Base-by-base conservation (phyloP, 2,888 invertebrate genomes). In the Acrocyrtus sp. region DNA sequence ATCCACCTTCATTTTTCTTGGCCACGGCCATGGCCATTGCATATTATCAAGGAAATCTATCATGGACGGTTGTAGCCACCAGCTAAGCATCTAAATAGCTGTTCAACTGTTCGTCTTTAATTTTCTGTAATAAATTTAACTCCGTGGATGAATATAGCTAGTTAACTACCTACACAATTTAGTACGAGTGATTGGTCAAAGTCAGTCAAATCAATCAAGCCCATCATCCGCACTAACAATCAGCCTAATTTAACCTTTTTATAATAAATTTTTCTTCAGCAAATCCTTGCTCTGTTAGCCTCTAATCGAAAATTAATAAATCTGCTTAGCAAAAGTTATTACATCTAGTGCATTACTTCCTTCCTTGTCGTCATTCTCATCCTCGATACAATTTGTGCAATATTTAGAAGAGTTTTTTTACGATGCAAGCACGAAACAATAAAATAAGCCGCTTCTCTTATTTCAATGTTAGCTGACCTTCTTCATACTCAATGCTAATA, bases 401-500 rank as follows among this genome's bases (percentile, higher is more conserved):
- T n/a, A n/a, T n/a, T n/a, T n/a, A n/a, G n/a, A n/a, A n/a, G n/a
- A n/a, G n/a, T n/a, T n/a, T n/a, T n/a, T n/a, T n/a, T n/a, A n/a
- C n/a, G n/a, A n/a, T n/a, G n/a, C n/a, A n/a, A n/a, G n/a, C n/a
- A n/a, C n/a, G n/a, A n/a, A n/a, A n/a, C n/a, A n/a, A n/a, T n/a
- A n/a, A n/a, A n/a, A n/a, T n/a, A n/a, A n/a, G n/a, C n/a, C n/a
- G n/a, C n/a, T n/a, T n/a, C n/a, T n/a, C n/a, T n/a, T n/a, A n/a
- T n/a, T n/a, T n/a, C n/a, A n/a, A n/a, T n/a, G n/a, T n/a, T n/a
- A n/a, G n/a, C 61, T 69, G 61, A 69, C 69, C 69, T 69, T 69
- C 60, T 61, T 12, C 54, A 26, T 54, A n/a, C 29, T 69, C 69
- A 69, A 69, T 69, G 69, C 56, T 69, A 69, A 61, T 69, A 61